phyloP scores from a whole-genome alignment of 2,888 invertebrate species.

The Polydrusus cervinus region DNA sequence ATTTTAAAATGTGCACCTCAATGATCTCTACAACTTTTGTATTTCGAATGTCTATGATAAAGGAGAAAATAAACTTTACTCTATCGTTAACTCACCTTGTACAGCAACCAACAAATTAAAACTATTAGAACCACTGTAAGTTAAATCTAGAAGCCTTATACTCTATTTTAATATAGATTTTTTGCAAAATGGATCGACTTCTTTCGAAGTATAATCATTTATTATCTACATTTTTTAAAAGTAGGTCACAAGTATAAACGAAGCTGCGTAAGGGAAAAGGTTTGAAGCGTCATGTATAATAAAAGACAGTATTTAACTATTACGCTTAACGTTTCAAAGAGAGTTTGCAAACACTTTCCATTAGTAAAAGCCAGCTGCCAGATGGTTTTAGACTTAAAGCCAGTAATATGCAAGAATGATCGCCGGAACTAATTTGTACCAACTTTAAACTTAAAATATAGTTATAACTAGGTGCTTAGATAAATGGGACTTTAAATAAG shows the following conservation, averaged over 20 bases:
- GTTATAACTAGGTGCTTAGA: neutral
- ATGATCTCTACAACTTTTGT: no score
- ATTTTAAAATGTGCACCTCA: no score
- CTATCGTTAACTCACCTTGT: no score
- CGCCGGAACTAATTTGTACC: slow-evolving; percentile 6
- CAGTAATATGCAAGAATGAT: slow-evolving; percentile 15
- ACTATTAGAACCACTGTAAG: no score
- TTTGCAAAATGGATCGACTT: no score
- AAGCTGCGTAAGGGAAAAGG: no score
- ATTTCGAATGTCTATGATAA: no score
- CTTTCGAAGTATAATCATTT: neutral
- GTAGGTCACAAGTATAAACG: no score
- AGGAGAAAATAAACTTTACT: no score
- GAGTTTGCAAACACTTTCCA: slow-evolving; percentile 21
- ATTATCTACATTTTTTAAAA: neutral
- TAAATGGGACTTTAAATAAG: slow-evolving; percentile 2
- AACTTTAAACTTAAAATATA: slow-evolving; percentile 10
- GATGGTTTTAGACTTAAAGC: slow-evolving; percentile 20
- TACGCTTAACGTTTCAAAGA: slow-evolving; percentile 5
- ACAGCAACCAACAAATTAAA: no score
- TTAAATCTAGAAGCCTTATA: no score
- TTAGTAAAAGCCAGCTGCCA: slow-evolving; percentile 16
- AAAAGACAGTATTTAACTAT: neutral
- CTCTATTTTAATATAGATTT: no score
- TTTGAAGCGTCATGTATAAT: neutral